Conservation (phyloP, 2,113 vertebrate genomes). For the Grantiella picta region DNA sequence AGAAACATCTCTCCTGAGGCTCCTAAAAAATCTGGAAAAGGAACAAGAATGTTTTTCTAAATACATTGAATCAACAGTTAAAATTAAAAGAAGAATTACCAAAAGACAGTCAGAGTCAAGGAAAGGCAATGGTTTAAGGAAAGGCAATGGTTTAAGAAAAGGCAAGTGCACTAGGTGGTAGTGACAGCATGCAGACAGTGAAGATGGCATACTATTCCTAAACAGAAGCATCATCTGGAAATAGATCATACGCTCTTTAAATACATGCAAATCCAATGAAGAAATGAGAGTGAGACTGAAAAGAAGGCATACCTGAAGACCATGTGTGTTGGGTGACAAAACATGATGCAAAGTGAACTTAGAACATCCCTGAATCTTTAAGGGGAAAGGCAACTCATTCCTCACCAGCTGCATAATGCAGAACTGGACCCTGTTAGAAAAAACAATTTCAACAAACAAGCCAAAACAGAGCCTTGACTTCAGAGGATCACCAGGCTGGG, state of each 20-base stretch:
- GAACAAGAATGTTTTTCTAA: constrained; percentile 5
- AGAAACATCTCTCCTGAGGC: neutral
- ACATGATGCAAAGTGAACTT: neutral
- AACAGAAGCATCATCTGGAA: neutral
- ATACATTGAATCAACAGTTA: neutral
- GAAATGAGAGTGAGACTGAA: neutral
- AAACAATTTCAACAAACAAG: neutral
- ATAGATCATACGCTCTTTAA: neutral
- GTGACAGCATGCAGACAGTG: neutral
- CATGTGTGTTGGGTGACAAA: neutral
- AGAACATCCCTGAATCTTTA: neutral
- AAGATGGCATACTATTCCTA: neutral
- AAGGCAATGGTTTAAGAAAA: neutral
- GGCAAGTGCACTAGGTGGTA: neutral
- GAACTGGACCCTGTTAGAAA: neutral
- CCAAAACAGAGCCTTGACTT: neutral
- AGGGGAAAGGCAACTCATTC: neutral
- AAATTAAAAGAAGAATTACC: neutral
- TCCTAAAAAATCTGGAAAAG: neutral
- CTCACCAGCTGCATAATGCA: neutral
- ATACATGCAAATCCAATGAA: neutral
- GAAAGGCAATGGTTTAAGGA: neutral
- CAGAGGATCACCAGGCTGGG: neutral
- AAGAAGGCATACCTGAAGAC: neutral
- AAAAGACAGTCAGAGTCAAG: neutral